phyloP scores from a whole-genome alignment of 2,888 invertebrate genomes.

The Tipula lateralis region DNA sequence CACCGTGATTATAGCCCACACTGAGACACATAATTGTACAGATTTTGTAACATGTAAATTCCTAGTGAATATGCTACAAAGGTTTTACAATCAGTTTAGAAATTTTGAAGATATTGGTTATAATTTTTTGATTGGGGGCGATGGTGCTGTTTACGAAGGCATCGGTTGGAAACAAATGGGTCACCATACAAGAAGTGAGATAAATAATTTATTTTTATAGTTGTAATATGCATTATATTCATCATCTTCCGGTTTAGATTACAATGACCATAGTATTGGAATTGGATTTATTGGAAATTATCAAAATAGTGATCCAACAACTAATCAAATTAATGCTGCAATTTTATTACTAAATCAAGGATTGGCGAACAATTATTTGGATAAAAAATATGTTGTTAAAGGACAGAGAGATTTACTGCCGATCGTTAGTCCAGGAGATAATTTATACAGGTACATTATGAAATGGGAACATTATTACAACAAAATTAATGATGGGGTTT shows the following conservation, averaged over 20 bases:
- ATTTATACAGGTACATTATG: constrained; percentile 57
- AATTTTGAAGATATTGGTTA: constrained; percentile 66
- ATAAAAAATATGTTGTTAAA: constrained; percentile 59
- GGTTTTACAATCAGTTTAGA: constrained; percentile 58
- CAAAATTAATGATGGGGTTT: no score
- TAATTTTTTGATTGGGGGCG: constrained; percentile 72
- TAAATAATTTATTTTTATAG: background rate
- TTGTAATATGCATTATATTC: background rate
- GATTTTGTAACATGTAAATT: constrained; percentile 55
- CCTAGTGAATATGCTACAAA: constrained; percentile 57
- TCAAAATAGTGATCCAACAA: constrained; percentile 51
- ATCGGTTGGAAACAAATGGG: constrained; percentile 66
- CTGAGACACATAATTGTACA: constrained; percentile 57
- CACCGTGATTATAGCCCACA: constrained; percentile 49
- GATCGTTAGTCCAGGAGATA: constrained; percentile 65
- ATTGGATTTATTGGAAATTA: constrained; percentile 70
- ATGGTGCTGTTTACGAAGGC: no score
- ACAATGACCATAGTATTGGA: constrained; percentile 61
- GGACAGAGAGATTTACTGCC: constrained; percentile 63
- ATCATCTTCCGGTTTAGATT: constrained; percentile 44
- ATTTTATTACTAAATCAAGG: constrained; percentile 58
- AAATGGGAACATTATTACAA: constrained; percentile 64
- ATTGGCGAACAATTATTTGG: constrained; percentile 55
- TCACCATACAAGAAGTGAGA: constrained; percentile 56
- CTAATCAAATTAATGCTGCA: constrained; percentile 55